phyloP scores from a whole-genome alignment of 2,113 vertebrate genomes.

The Micronycteris hirsuta region DNA sequence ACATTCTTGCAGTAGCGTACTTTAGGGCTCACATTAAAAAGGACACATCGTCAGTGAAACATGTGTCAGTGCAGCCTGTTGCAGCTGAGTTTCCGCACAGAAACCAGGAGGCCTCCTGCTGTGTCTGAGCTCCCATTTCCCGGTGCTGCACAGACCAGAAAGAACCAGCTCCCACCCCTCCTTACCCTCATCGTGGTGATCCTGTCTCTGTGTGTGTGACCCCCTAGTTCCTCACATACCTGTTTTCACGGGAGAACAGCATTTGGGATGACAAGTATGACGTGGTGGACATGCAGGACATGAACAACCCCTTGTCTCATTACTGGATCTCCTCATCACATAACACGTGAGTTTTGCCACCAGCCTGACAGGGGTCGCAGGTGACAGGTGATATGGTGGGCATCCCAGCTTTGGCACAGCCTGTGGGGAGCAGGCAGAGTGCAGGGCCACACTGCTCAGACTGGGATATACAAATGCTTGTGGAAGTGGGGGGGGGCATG shows the following conservation, averaged over 20 bases:
- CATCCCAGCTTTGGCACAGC: accelerated
- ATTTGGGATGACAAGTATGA: conserved; percentile 95
- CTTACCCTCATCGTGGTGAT: accelerated
- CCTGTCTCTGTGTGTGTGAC: not conserved
- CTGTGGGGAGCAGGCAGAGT: not conserved
- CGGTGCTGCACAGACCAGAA: accelerated
- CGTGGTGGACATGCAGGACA: conserved; percentile 86
- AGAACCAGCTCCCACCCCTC: accelerated
- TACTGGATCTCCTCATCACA: conserved; percentile 99
- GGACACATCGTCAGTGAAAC: not conserved
- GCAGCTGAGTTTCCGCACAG: not conserved
- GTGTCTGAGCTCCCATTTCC: accelerated
- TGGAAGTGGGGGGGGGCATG: no score
- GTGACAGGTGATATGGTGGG: accelerated
- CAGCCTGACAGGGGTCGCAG: accelerated
- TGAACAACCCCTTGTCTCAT: conserved; percentile 98
- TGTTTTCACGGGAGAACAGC: conserved; percentile 97
- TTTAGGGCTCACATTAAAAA: not conserved
- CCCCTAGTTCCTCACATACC: conserved; percentile 91
- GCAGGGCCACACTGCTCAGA: not conserved
- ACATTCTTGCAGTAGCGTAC: not conserved
- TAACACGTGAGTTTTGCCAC: conserved; percentile 90
- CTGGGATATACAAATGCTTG: not conserved
- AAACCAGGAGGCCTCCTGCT: accelerated
- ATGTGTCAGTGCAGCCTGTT: accelerated